Conservation (phyloP, 2,113 vertebrate genomes). For the Sinocyclocheilus grahami region DNA sequence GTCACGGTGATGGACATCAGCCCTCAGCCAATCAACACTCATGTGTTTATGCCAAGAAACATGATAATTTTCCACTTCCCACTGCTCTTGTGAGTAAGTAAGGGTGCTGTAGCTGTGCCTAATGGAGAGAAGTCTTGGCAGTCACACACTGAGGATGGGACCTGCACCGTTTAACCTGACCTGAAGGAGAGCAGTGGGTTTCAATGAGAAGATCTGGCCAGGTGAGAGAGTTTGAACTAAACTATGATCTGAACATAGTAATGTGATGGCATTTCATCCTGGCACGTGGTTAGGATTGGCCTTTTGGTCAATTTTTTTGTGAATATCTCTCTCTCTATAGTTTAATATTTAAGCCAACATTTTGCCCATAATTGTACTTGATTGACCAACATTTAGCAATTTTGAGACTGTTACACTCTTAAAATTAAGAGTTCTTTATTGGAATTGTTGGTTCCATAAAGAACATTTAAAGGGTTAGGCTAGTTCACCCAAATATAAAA, state of each 20-base stretch:
- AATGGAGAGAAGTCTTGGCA: slow-evolving; percentile 45
- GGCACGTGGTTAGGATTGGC: neutral
- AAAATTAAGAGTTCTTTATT: too few species aligned
- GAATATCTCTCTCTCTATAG: neutral
- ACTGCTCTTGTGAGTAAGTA: slow-evolving; percentile 47
- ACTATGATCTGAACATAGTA: neutral
- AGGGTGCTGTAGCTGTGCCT: slow-evolving; percentile 42
- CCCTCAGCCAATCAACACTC: slow-evolving; percentile 58
- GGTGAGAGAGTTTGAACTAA: slow-evolving; percentile 41
- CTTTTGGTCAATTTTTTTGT: neutral
- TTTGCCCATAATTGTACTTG: too few species aligned
- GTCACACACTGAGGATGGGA: slow-evolving; percentile 48
- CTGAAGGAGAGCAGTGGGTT: slow-evolving; percentile 27
- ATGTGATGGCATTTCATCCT: neutral
- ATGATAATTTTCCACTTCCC: slow-evolving; percentile 60
- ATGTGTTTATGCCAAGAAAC: slow-evolving; percentile 60
- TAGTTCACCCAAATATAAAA: too few species aligned
- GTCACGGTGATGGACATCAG: slow-evolving; percentile 61
- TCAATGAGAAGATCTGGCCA: slow-evolving; percentile 40
- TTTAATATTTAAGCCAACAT: too few species aligned
- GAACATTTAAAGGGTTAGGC: too few species aligned
- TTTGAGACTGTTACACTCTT: neutral
- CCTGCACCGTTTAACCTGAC: neutral
- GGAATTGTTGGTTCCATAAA: too few species aligned
- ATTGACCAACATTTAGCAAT: neutral